These are phyloP conservation scores for Rhynchotus rufescens DNA, from an alignment of 2,797 vertebrate genomes.

Conservation along the genomic window DNA sequence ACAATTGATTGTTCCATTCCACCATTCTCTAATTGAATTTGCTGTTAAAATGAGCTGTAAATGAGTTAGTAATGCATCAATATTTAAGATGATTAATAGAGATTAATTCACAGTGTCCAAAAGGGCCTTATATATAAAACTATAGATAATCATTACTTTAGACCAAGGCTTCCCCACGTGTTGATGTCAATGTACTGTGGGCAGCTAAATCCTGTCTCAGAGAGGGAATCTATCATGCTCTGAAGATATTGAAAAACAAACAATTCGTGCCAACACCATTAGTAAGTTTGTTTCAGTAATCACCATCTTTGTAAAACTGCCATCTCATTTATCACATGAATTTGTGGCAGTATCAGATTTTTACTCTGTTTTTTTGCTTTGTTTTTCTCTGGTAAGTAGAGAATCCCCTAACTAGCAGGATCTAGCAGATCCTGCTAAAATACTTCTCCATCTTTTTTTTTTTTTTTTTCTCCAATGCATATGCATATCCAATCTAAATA, in stretches of 20 bases:
- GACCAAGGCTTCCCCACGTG: accelerated
- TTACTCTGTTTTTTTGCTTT: background rate
- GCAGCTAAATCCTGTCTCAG: background rate
- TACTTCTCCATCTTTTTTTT: background rate
- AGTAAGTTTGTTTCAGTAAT: background rate
- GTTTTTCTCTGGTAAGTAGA: background rate
- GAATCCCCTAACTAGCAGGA: background rate
- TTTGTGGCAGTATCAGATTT: background rate
- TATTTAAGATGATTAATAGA: background rate
- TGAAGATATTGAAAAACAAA: background rate
- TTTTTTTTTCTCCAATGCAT: background rate
- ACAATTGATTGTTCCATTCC: too few relatives aligned
- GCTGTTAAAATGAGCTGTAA: background rate
- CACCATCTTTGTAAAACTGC: background rate
- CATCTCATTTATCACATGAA: background rate
- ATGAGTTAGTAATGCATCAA: background rate
- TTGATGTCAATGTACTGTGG: background rate
- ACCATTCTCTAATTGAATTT: background rate
- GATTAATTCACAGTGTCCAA: background rate
- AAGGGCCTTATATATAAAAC: background rate
- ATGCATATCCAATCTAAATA: background rate
- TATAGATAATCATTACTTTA: background rate
- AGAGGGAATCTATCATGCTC: background rate
- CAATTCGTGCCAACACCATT: background rate
- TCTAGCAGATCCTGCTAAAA: background rate